Evolutionary conservation across 2,888 invertebrate genomes (phyloP).

Genomic region (Acleris holmiana): DNA sequence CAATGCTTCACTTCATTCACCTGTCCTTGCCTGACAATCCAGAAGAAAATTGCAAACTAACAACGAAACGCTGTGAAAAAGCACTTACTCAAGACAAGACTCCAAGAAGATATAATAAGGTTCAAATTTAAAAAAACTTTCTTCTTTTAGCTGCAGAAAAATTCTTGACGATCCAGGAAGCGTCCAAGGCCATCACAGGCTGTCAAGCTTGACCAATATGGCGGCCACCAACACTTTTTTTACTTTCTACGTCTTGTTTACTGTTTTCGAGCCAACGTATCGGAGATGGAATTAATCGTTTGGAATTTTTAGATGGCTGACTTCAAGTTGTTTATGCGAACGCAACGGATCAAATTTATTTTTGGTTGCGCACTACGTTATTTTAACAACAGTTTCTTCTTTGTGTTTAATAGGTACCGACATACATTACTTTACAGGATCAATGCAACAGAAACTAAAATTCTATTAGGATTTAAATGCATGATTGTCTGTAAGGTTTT

Average conservation of each 20-base stretch:
- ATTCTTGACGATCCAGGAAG: slow-evolving; percentile 44
- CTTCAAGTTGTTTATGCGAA: slow-evolving; percentile 16
- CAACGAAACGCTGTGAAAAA: slow-evolving; percentile 10
- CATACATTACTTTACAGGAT: too few relatives aligned
- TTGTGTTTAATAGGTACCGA: too few relatives aligned
- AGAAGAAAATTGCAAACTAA: slow-evolving; percentile 34
- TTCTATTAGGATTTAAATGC: too few relatives aligned
- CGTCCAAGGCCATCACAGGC: slow-evolving; percentile 49
- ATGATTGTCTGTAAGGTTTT: too few relatives aligned
- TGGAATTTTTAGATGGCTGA: slow-evolving; percentile 31
- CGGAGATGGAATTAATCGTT: slow-evolving; percentile 26
- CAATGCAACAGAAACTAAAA: too few relatives aligned
- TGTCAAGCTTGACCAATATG: slow-evolving; percentile 53
- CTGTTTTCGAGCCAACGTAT: slow-evolving; percentile 28
- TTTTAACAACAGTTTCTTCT: background rate
- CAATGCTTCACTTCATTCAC: slow-evolving; percentile 35
- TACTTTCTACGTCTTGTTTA: slow-evolving; percentile 50
- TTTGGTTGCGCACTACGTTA: slow-evolving; percentile 7
- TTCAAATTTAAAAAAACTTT: background rate
- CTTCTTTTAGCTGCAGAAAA: slow-evolving; percentile 21
- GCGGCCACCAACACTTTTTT: slow-evolving; percentile 46
- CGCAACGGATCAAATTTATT: slow-evolving; percentile 17
- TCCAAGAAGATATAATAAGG: background rate
- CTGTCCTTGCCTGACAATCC: slow-evolving; percentile 29
- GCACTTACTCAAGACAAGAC: slow-evolving; percentile 19